These are phyloP conservation scores for Oligia strigilis DNA, from an alignment of 2,888 invertebrate genomes.

Conservation along the genomic window DNA sequence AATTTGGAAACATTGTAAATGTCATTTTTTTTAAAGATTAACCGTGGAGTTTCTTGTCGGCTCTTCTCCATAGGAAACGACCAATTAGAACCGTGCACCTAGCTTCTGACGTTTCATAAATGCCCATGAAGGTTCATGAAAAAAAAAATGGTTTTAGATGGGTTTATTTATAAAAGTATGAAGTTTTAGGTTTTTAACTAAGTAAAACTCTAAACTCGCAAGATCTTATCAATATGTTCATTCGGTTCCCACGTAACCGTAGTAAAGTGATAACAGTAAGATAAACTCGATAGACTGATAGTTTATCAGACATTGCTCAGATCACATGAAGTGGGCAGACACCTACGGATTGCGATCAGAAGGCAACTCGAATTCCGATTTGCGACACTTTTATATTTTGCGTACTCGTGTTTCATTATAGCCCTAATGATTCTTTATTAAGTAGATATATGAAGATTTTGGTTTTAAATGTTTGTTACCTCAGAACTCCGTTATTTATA, in stretches of 20 bases:
- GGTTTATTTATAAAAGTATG: neutral
- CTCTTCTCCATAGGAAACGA: too few species aligned
- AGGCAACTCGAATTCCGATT: constrained; percentile 47
- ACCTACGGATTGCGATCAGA: constrained; percentile 29
- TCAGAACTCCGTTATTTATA: too few species aligned
- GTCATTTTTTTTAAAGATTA: too few species aligned
- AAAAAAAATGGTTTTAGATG: neutral
- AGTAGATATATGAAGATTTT: neutral
- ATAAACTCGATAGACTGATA: constrained; percentile 47
- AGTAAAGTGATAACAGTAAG: constrained; percentile 39
- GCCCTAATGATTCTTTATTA: neutral
- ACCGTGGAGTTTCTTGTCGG: too few species aligned
- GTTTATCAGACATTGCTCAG: constrained; percentile 50
- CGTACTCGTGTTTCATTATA: neutral
- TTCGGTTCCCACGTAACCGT: constrained; percentile 43
- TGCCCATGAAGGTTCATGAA: too few species aligned
- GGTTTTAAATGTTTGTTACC: too few species aligned
- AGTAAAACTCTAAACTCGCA: neutral
- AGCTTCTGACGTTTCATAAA: too few species aligned
- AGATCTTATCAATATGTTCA: constrained; percentile 41
- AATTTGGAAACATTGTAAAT: too few species aligned
- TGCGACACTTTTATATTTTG: constrained; percentile 9
- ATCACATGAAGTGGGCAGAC: constrained; percentile 52
- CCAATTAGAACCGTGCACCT: too few species aligned
- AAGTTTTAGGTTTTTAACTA: neutral